Conservation (phyloP, 1,140 invertebrate genomes). For the Drosophila kanapiae region DNA sequence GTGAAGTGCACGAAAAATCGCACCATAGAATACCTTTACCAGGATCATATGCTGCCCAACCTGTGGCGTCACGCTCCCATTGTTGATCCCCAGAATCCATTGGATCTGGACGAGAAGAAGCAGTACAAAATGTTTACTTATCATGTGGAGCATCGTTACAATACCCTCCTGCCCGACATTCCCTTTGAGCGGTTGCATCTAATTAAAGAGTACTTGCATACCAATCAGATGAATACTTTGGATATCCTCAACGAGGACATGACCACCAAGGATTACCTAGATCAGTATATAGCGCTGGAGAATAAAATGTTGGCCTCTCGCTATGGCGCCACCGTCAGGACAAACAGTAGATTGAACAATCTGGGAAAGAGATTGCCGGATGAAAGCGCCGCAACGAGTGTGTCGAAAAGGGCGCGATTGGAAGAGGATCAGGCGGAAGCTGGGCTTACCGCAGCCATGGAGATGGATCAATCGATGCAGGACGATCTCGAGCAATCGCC, state of each 20-base stretch:
- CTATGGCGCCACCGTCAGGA: constrained; percentile 47
- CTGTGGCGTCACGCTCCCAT: constrained; percentile 66
- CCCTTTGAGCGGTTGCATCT: constrained; percentile 74
- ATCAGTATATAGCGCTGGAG: constrained; percentile 71
- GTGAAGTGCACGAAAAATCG: constrained; percentile 52
- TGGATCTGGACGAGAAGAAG: constrained; percentile 74
- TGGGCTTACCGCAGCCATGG: not conserved
- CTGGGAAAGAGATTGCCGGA: constrained; percentile 27
- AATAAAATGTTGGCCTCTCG: constrained; percentile 73
- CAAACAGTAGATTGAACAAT: not conserved
- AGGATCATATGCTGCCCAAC: constrained; percentile 71
- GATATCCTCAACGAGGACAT: constrained; percentile 50
- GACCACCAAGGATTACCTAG: constrained; percentile 63
- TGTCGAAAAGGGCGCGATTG: constrained; percentile 10
- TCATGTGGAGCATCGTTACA: constrained; percentile 78
- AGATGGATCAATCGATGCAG: not conserved
- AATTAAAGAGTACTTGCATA: constrained; percentile 75
- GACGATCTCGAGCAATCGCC: not conserved
- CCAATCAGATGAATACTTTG: constrained; percentile 52
- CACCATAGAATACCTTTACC: constrained; percentile 62
- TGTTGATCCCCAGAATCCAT: constrained; percentile 69
- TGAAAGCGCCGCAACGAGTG: not conserved
- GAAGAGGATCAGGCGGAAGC: not conserved
- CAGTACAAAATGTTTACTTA: constrained; percentile 82
- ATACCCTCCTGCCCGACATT: constrained; percentile 77